These are phyloP conservation scores for Ectemnius lituratus DNA, from an alignment of 2,888 invertebrate genomes.

Conservation along the genomic window DNA sequence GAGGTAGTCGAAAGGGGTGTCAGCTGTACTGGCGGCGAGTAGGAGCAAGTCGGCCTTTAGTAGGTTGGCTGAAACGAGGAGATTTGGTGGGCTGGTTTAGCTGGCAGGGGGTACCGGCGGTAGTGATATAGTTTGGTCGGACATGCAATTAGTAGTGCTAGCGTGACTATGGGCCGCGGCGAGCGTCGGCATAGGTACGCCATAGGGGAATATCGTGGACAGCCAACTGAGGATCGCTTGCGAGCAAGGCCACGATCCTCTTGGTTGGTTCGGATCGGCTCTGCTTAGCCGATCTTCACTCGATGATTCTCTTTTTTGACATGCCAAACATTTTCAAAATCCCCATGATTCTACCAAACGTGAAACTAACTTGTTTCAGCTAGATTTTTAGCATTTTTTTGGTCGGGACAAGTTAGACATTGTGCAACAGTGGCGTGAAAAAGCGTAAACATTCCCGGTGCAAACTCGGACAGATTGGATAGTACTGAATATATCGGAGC, in stretches of 20 bases:
- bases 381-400: no score
- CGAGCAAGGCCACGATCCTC: conserved; percentile 43
- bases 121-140: conserved; percentile 72
- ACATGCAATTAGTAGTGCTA: conserved; percentile 73
- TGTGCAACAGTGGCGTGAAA: no score
- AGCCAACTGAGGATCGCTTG: conserved; percentile 17
- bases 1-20: conserved; percentile 20
- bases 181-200: conserved; percentile 40
- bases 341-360: no score
- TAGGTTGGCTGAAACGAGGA: conserved; percentile 47
- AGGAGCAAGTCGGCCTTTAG: conserved; percentile 41
- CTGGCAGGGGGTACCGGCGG: conserved; percentile 52
- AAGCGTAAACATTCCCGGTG: no score
- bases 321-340: no score
- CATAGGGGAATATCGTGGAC: conserved; percentile 29
- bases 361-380: no score
- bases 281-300: no score
- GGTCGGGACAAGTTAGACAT: no score
- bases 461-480: no score
- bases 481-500: no score
- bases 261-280: conserved; percentile 11
- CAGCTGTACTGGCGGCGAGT: conserved; percentile 8
- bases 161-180: conserved; percentile 68
- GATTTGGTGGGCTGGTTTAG: conserved; percentile 50
- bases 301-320: no score